A percentile compares a stretch with the other conserved stretches of the same genome.
phyloP scores from a whole-genome alignment of 2,113 vertebrate genomes.

The Carettochelys insculpta region DNA sequence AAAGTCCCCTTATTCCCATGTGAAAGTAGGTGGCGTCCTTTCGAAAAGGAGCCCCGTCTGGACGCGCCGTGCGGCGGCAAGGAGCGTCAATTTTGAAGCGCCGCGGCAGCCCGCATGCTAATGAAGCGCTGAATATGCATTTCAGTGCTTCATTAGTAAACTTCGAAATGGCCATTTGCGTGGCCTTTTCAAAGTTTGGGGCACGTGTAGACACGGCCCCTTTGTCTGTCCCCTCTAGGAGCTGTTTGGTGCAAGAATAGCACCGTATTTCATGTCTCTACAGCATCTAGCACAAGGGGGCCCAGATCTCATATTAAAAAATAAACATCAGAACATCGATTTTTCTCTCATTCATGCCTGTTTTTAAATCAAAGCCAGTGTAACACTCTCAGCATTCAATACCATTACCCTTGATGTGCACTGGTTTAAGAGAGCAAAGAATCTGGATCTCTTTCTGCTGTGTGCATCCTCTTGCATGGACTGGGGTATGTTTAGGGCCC shows the following conservation, averaged over 20 bases:
- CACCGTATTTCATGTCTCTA: no score
- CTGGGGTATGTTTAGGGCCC: rapidly evolving
- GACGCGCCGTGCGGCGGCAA: no score
- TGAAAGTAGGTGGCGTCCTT: no score
- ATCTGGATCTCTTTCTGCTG: background rate
- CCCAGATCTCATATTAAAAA: background rate
- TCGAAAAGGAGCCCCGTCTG: no score
- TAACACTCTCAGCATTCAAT: background rate
- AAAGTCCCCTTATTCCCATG: no score
- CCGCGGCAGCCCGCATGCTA: no score
- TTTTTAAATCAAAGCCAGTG: background rate
- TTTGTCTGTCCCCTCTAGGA: rapidly evolving
- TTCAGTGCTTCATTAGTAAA: no score
- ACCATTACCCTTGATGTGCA: background rate
- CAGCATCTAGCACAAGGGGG: background rate
- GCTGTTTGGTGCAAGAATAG: background rate
- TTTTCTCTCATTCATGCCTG: background rate
- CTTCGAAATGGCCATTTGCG: no score
- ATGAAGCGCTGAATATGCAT: no score
- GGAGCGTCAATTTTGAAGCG: no score
- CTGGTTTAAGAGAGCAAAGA: background rate
- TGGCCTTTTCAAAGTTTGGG: no score
- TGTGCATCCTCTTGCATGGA: background rate
- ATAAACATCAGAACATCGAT: background rate
- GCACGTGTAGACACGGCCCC: no score